Evolutionary conservation across 2,888 invertebrate species (phyloP).

Genomic region (Dynastes hyllus): DNA sequence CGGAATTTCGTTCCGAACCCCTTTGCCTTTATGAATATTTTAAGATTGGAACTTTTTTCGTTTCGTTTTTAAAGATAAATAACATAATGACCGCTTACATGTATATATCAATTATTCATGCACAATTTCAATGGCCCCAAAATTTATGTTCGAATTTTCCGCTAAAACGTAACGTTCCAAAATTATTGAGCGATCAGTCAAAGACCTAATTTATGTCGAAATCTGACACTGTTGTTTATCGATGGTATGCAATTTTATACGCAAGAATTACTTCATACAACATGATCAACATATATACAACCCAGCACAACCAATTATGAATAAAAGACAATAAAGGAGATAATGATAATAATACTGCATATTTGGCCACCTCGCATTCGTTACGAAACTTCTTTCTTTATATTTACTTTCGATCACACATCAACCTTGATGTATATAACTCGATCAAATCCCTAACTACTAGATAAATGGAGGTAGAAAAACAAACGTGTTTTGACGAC

Average conservation of each 20-base stretch:
- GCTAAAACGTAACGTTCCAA: conserved; percentile 37
- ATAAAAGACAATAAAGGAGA: background rate
- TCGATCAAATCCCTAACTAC: too few species aligned
- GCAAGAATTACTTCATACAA: conserved; percentile 4
- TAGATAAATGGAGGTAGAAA: too few species aligned
- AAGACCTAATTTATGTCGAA: conserved; percentile 32
- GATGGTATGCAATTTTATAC: conserved; percentile 5
- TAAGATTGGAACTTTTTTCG: conserved; percentile 33
- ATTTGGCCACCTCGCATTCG: too few species aligned
- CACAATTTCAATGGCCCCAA: conserved; percentile 46
- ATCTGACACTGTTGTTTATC: conserved; percentile 12
- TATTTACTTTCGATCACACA: too few species aligned
- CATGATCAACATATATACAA: background rate
- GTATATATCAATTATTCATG: conserved; percentile 50
- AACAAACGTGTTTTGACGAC: too few species aligned
- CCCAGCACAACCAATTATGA: background rate
- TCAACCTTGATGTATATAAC: too few species aligned
- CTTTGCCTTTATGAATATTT: conserved; percentile 50
- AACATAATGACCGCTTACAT: conserved; percentile 51
- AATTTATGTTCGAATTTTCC: conserved; percentile 48
- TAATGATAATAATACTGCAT: background rate
- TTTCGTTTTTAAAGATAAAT: conserved; percentile 47
- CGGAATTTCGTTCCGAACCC: conserved; percentile 49
- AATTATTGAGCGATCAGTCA: conserved; percentile 44
- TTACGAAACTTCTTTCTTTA: too few species aligned